Conservation (phyloP, 1,140 invertebrate species). For the Aethina tumida region DNA sequence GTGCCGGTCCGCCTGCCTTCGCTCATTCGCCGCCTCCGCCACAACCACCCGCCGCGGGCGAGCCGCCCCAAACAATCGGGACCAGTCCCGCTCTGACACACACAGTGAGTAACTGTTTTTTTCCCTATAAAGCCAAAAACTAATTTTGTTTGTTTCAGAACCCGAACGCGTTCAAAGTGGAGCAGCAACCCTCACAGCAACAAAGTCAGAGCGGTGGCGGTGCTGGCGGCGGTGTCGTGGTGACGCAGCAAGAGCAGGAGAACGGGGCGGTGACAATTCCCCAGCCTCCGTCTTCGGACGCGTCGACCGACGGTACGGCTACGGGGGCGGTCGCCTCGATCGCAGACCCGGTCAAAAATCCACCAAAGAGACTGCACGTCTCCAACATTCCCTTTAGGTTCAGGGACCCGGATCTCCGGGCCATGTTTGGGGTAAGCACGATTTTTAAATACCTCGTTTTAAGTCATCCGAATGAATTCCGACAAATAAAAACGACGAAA, state of each 20-base stretch:
- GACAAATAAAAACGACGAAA: too few species aligned
- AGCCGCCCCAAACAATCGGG: constrained; percentile 31
- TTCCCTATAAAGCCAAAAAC: too few species aligned
- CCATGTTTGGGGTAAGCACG: constrained; percentile 92
- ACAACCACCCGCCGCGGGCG: constrained; percentile 34
- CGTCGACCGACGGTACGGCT: constrained; percentile 22
- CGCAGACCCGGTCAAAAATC: constrained; percentile 36
- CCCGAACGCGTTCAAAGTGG: too few species aligned
- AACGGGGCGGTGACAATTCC: constrained; percentile 23
- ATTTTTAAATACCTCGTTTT: too few species aligned
- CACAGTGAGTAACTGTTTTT: too few species aligned
- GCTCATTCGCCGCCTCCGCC: constrained; percentile 36
- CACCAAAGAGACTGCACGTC: constrained; percentile 83
- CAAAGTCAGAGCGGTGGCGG: constrained; percentile 1
- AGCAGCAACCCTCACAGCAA: background rate
- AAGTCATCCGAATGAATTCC: too few species aligned
- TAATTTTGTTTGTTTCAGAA: too few species aligned
- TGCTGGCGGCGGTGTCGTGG: constrained; percentile 1
- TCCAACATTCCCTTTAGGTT: constrained; percentile 99
- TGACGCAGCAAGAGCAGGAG: constrained; percentile 5
- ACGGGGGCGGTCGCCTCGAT: constrained; percentile 20
- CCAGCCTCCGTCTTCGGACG: constrained; percentile 30
- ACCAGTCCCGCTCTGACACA: constrained; percentile 12
- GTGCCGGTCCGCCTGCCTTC: constrained; percentile 35
- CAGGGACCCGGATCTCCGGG: constrained; percentile 92